phyloP scores from a whole-genome alignment of 92 coral and sea anemone genomes.

The Chrysogorgia sp. region DNA sequence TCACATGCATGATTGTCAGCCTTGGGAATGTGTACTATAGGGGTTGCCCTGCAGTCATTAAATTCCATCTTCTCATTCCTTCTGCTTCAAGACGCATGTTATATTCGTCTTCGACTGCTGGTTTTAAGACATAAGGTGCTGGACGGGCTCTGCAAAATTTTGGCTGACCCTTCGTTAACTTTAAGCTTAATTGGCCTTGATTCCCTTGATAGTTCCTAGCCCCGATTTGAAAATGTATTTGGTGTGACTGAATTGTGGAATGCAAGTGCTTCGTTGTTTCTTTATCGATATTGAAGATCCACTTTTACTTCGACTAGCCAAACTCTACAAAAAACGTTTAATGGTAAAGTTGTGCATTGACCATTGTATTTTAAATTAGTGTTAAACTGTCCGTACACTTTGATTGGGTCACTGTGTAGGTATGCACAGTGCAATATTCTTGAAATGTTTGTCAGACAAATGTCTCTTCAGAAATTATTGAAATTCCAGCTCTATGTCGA shows the following conservation, averaged over 20 bases:
- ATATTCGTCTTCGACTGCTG: neutral
- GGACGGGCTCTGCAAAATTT: neutral
- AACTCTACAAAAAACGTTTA: too few relatives aligned
- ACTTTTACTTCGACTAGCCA: too few relatives aligned
- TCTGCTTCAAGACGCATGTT: neutral
- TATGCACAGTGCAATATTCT: too few relatives aligned
- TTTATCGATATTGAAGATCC: too few relatives aligned
- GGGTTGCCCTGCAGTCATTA: slow-evolving; percentile 20
- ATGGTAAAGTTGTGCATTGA: too few relatives aligned
- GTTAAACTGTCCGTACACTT: too few relatives aligned
- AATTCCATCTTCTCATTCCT: neutral
- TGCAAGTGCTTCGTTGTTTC: neutral
- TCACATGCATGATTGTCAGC: slow-evolving; percentile 20
- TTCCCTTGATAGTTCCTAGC: neutral
- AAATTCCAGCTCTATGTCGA: too few relatives aligned
- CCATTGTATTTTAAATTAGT: too few relatives aligned
- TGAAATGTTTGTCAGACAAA: too few relatives aligned
- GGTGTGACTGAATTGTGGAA: neutral
- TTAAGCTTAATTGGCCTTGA: slow-evolving; percentile 6
- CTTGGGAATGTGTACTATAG: slow-evolving; percentile 17
- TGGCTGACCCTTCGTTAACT: neutral
- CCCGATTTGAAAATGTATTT: neutral
- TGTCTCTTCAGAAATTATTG: too few relatives aligned
- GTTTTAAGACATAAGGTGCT: neutral
- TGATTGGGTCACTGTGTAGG: neutral